Evolutionary conservation across 2,113 vertebrate species (phyloP), one percentile per base, ranked within the genome.

Genomic region (Ctenodactylus gundi): DNA sequence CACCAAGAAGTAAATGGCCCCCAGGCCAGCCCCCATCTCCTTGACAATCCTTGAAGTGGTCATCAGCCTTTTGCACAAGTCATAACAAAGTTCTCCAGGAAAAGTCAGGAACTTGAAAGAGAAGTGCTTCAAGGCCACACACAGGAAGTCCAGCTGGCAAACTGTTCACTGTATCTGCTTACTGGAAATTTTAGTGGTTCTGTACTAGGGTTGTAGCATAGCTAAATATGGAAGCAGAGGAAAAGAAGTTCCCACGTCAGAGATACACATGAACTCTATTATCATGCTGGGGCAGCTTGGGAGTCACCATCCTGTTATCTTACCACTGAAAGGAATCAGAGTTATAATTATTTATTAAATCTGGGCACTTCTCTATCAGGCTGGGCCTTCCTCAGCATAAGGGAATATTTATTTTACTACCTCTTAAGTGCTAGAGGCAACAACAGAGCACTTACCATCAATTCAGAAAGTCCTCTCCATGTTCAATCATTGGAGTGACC

Each of bases 121-220:
- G 84, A 95, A 95, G 89, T 75, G 92, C 53, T 95, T 88, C 80
- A 95, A 82, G 93, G 88, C 62, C 58, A 62, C 93, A 93, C 94
- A 83, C 49, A 96, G 17, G 77, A 90, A 31, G 57, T 41, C 94
- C 23, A 73, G 41, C 77, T 81, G 84, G 55, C 36, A 36, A 95
- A 83, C 85, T 94, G 85, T 93, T 96, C 88, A 94, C 44, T 91
- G 90, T 95, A 91, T 58, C 82, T 72, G 77, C 31, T 76, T 49
- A 90, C 4, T 68, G 31, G 70, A 70, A 21, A 84, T 23, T 27
- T 18, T 51, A 75, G 29, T 11, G 27, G 36, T 44, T 27, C 44
- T 23, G 46, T 10, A 53, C 20, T 14, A 41, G 46, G 53, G 41
- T 1, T 93, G 51, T n/a, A 53, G 58, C 58, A 31, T 4, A 46